Conservation (phyloP, 1,140 invertebrate species). For the Zelostemma sp. region DNA sequence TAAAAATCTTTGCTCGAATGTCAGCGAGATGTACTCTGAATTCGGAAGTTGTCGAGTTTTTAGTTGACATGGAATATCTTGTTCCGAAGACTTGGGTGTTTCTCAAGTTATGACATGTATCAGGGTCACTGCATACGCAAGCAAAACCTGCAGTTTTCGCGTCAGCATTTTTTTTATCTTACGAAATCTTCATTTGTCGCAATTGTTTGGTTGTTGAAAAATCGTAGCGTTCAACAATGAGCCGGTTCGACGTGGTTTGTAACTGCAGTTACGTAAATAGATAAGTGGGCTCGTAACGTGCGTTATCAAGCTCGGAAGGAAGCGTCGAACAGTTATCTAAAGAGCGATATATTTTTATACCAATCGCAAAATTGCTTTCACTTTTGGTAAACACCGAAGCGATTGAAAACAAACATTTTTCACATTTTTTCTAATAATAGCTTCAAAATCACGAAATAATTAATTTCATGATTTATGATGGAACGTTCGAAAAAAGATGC, state of each 20-base stretch:
- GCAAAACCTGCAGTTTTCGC: background rate
- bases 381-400: too few species aligned
- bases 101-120: background rate
- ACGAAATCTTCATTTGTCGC: background rate
- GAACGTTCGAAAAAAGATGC: too few species aligned
- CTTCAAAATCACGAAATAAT: too few species aligned
- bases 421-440: too few species aligned
- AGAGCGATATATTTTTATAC: too few species aligned
- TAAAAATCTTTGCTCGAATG: too few species aligned
- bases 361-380: too few species aligned
- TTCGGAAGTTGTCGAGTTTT: too few species aligned
- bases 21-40: too few species aligned
- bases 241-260: background rate
- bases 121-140: background rate
- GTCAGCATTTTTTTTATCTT: background rate
- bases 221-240: background rate
- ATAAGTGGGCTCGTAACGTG: background rate
- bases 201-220: background rate
- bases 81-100: background rate
- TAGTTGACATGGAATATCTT: too few species aligned
- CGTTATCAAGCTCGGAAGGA: conserved; percentile 1
- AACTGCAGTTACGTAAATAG: background rate
- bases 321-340: background rate
- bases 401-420: too few species aligned
- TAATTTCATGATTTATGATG: too few species aligned